A percentile compares a stretch with the other conserved stretches of the same genome.
phyloP scores from a whole-genome alignment of 2,797 vertebrate genomes.

The Dipus sagitta region DNA sequence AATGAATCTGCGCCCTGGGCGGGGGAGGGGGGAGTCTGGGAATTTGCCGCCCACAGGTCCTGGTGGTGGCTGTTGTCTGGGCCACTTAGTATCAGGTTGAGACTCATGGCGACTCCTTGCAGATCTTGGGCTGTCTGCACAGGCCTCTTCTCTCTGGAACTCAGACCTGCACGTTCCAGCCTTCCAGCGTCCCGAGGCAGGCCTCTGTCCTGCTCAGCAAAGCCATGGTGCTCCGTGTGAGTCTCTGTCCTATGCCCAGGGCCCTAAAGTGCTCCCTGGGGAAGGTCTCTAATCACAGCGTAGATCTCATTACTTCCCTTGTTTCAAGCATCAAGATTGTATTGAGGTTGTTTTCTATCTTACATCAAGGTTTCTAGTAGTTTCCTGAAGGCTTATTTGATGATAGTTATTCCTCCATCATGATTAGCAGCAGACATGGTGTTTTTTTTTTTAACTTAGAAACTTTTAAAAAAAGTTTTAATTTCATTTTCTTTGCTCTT shows the following conservation, averaged over 20 bases:
- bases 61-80: background rate
- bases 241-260: fast-evolving
- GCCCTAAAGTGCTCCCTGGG: background rate
- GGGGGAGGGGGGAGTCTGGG: too few species aligned
- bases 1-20: background rate
- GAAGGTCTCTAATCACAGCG: too few species aligned
- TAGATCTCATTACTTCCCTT: background rate
- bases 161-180: background rate
- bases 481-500: too few species aligned
- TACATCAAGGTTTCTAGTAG: background rate
- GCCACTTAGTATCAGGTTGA: background rate
- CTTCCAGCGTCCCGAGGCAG: background rate
- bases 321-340: background rate
- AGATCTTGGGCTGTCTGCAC: background rate
- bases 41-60: background rate
- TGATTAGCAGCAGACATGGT: background rate
- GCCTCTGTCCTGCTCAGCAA: background rate
- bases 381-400: conserved; percentile 10
- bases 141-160: background rate
- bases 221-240: fast-evolving
- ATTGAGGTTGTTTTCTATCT: background rate
- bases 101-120: background rate
- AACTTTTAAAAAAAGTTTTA: too few species aligned
- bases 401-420: background rate
- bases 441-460: background rate